These are phyloP conservation scores for Phortica okadai DNA, from an alignment of 2,888 invertebrate species.

Conservation along the genomic window DNA sequence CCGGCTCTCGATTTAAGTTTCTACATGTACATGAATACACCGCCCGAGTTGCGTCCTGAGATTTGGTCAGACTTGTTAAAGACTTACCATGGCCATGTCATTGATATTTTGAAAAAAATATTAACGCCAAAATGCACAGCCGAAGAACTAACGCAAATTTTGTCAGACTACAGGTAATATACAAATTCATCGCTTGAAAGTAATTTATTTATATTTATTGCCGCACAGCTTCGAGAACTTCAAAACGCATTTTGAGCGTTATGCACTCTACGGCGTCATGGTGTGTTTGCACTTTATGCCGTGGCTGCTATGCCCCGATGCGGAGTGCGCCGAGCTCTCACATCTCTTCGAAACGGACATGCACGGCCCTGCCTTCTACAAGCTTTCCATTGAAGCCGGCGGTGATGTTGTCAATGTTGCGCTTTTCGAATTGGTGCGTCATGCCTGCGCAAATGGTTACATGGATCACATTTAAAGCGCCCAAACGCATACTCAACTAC, in stretches of 20 bases:
- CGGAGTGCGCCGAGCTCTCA: slow-evolving; percentile 65
- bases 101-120: slow-evolving; percentile 58
- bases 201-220: slow-evolving; percentile 29
- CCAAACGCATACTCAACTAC: slow-evolving; percentile 56
- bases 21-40: slow-evolving; percentile 73
- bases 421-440: slow-evolving; percentile 67
- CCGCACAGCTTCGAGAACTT: slow-evolving; percentile 65
- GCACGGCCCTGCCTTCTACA: slow-evolving; percentile 65
- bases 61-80: slow-evolving; percentile 64
- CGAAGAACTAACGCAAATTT: slow-evolving; percentile 43
- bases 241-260: slow-evolving; percentile 69
- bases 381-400: slow-evolving; percentile 65
- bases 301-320: slow-evolving; percentile 67
- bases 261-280: slow-evolving; percentile 73
- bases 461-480: slow-evolving; percentile 59
- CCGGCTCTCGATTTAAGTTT: slow-evolving; percentile 73
- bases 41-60: slow-evolving; percentile 53
- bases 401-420: slow-evolving; percentile 68
- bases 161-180: slow-evolving; percentile 54
- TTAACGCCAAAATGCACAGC: slow-evolving; percentile 53
- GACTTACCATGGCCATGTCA: slow-evolving; percentile 65
- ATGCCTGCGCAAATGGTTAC: slow-evolving; percentile 72
- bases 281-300: slow-evolving; percentile 73
- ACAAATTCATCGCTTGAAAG: neutral
- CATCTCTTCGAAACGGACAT: slow-evolving; percentile 68